These are phyloP conservation scores for Halcyon chelicuti DNA, from an alignment of 2,797 vertebrate species.

Conservation along the genomic window DNA sequence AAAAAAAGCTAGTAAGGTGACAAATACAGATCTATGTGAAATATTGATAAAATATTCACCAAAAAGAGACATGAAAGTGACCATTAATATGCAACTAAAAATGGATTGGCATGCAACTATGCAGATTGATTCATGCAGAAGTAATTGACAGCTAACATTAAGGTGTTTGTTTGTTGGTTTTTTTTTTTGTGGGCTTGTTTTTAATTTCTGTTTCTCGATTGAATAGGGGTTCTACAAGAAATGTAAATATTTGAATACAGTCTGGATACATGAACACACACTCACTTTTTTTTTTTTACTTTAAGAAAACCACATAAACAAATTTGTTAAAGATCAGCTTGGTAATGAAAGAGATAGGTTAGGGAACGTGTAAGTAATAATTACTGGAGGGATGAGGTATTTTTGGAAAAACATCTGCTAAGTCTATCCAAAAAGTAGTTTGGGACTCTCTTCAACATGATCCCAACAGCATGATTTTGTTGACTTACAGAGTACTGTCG, in stretches of 20 bases:
- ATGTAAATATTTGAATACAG: neutral
- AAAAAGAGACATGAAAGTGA: neutral
- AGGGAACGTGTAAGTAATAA: conserved; percentile 55
- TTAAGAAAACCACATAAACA: neutral
- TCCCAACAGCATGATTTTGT: conserved; percentile 53
- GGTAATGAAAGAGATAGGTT: neutral
- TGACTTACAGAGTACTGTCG: neutral
- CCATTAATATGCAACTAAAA: neutral
- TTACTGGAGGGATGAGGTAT: conserved; percentile 21
- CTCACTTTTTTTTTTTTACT: neutral
- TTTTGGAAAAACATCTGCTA: conserved; percentile 65
- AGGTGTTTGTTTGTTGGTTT: too few species aligned
- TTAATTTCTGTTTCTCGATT: neutral
- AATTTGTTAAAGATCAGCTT: neutral
- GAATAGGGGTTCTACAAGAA: neutral
- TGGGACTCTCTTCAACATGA: neutral
- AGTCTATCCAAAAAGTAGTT: conserved; percentile 29
- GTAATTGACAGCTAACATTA: neutral
- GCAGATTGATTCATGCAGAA: neutral
- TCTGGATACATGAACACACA: neutral
- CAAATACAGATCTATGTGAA: neutral
- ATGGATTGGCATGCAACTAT: rapidly evolving
- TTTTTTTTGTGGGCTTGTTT: neutral
- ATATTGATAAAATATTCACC: neutral
- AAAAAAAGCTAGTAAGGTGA: neutral